These are phyloP conservation scores for Isurus oxyrinchus DNA, from an alignment of 2,113 vertebrate species.

Conservation along the genomic window DNA sequence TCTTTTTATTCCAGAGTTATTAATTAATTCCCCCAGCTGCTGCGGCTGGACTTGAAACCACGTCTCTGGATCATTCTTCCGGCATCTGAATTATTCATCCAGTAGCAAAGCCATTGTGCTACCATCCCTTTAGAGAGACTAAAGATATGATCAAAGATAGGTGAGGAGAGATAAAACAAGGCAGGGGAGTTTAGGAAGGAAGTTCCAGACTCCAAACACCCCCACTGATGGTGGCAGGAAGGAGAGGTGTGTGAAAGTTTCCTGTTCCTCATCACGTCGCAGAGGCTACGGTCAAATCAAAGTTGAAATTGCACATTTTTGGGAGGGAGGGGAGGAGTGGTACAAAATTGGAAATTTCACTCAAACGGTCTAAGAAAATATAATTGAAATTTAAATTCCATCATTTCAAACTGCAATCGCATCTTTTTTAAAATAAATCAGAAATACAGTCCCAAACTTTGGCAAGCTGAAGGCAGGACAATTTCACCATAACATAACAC, in stretches of 20 bases:
- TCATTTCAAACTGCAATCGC: background rate
- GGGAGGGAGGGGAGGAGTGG: background rate
- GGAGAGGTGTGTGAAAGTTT: background rate
- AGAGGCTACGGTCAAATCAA: background rate
- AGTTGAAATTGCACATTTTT: background rate
- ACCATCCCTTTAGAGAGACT: background rate
- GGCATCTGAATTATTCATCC: background rate
- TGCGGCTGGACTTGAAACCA: background rate
- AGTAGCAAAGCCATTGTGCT: background rate
- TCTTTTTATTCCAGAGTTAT: too few relatives aligned
- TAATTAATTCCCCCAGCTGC: too few relatives aligned
- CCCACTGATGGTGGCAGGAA: background rate
- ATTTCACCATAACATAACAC: background rate
- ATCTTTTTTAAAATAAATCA: background rate
- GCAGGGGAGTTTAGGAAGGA: background rate
- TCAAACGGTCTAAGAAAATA: background rate
- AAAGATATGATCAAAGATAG: background rate
- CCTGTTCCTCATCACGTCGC: background rate
- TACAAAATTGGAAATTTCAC: background rate
- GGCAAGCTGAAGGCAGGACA: background rate
- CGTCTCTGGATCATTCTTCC: too few relatives aligned
- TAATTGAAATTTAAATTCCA: background rate
- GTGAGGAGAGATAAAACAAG: background rate
- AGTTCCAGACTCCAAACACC: background rate
- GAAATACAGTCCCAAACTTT: background rate